These are phyloP conservation scores for Arnoldichthys spilopterus DNA, from an alignment of 2,797 vertebrate genomes.

Conservation along the genomic window DNA sequence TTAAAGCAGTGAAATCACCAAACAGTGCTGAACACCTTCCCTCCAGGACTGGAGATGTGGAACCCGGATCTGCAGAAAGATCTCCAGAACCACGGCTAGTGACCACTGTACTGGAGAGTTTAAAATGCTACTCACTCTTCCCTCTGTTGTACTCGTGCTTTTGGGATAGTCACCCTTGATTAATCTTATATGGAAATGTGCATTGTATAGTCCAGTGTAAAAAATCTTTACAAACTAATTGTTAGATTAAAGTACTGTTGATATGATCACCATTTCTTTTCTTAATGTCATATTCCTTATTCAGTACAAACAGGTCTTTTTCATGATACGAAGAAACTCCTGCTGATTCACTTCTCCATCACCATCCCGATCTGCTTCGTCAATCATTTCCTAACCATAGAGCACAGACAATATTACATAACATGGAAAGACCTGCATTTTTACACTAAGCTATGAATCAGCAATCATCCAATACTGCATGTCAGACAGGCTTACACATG, in stretches of 20 bases:
- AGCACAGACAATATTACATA: slow-evolving; percentile 6
- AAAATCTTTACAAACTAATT: background rate
- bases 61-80: background rate
- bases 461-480: background rate
- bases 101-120: background rate
- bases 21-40: no score
- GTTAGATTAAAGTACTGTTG: background rate
- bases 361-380: slow-evolving; percentile 91
- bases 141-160: background rate
- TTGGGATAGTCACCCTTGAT: background rate
- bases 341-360: slow-evolving; percentile 94
- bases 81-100: background rate
- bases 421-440: background rate
- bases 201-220: background rate
- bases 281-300: background rate
- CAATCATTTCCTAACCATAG: slow-evolving; percentile 89
- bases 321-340: slow-evolving; percentile 95
- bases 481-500: background rate
- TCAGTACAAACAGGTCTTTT: slow-evolving; percentile 94
- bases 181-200: background rate
- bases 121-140: background rate
- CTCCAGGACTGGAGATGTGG: no score
- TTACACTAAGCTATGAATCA: background rate
- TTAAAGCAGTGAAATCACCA: no score
- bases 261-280: background rate